phyloP scores from a whole-genome alignment of 2,113 vertebrate species.

The Brachypodius melanocephalos region DNA sequence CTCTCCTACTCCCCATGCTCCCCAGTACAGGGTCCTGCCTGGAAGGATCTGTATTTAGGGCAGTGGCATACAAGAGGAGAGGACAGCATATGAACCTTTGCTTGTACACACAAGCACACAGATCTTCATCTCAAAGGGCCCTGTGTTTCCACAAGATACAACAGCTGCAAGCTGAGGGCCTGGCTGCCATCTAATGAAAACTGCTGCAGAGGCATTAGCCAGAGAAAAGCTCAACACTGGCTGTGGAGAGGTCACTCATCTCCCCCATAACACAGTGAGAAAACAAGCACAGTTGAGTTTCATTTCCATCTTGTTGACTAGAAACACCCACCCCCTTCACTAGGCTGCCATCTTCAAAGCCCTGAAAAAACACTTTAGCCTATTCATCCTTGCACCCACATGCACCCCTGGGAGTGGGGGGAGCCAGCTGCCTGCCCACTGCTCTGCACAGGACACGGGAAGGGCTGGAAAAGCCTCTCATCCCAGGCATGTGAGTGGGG shows the following conservation, averaged over 20 bases:
- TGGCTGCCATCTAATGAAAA: not conserved
- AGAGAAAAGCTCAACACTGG: not conserved
- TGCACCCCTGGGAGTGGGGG: not conserved
- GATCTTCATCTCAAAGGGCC: not conserved
- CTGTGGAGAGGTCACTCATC: not conserved
- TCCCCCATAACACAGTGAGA: not conserved
- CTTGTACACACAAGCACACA: not conserved
- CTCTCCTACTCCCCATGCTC: not conserved
- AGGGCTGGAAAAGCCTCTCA: not conserved
- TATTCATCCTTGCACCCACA: conserved; percentile 23
- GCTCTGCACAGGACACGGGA: not conserved
- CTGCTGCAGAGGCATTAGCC: not conserved
- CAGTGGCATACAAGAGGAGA: not conserved
- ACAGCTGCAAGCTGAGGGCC: not conserved
- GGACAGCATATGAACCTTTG: not conserved
- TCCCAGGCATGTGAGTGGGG: not conserved
- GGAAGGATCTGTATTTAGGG: not conserved
- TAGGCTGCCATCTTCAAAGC: conserved; percentile 39
- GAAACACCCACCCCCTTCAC: not conserved
- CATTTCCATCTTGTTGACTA: not conserved
- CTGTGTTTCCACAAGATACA: not conserved
- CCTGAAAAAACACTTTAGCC: conserved; percentile 1
- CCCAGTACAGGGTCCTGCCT: not conserved
- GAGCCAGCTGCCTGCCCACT: not conserved
- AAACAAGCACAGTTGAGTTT: not conserved